Evolutionary conservation across 2,888 invertebrate species (phyloP), one percentile per base, ranked within the genome.

Genomic region (Labia minor): DNA sequence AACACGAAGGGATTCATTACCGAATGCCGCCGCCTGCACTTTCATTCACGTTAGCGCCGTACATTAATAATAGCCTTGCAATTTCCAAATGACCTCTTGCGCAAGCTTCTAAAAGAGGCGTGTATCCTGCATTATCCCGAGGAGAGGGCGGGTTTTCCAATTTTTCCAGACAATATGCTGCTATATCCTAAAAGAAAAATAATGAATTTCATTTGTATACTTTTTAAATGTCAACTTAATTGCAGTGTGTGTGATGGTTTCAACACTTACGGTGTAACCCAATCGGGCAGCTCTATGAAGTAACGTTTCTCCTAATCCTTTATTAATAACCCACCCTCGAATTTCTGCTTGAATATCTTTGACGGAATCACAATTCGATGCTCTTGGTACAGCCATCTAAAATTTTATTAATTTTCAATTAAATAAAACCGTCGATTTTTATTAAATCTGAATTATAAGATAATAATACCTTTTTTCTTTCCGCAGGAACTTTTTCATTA

Each of bases 71-170:
- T 64, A 92, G 82, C 72, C 89, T 85, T 1, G 93, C 93, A 71
- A 95, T 93, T 72, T 88, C 86, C 64, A 95, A 81, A 76, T 94
- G 90, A 2, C 95, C 95, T 72, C 88, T 86, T 1, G 92, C 87
- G 73, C 94, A 91, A 8, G 95, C 93, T 75, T 95, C 95, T 77
- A 96, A 95, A 26, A 96, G 80, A 0, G 96, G 93, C 1, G 95
- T 95, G 74, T 92, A 93, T 0, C 92, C 92, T 1, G 95, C 95
- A 77, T 95, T 95, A 76, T 95, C 95, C 74, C 90, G 90, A 0
- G 90, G 90, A 72, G 92, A 90, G 1, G 94, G 90, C 70, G 88
- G 85, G 71, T 87, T 86, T 71, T 87, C 86, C 80, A 92, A 84
- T 75, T 90, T 90, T 76, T 94, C 92, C 74, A 96, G 80, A 75